Conservation (phyloP, 2,888 invertebrate species). For the Torymus tubicola region DNA sequence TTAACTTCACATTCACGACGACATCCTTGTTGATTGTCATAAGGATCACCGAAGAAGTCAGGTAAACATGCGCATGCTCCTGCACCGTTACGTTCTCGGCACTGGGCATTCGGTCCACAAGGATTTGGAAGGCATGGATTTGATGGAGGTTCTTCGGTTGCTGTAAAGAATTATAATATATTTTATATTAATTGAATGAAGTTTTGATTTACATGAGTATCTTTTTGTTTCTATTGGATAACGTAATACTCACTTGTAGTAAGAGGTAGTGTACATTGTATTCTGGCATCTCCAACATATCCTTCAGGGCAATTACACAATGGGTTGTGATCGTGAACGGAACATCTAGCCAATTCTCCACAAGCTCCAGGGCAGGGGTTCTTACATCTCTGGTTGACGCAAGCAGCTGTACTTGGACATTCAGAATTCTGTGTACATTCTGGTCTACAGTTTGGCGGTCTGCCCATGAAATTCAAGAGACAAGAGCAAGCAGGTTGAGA, state of each 20-base stretch:
- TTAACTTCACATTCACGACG: slow-evolving; percentile 88
- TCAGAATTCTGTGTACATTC: slow-evolving; percentile 89
- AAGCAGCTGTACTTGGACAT: slow-evolving; percentile 89
- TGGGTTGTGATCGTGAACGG: slow-evolving; percentile 89
- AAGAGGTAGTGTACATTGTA: slow-evolving; percentile 77
- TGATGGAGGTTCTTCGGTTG: slow-evolving; percentile 67
- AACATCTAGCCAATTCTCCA: slow-evolving; percentile 88
- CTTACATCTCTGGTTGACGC: slow-evolving; percentile 87
- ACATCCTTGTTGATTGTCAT: slow-evolving; percentile 83
- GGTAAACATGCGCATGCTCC: slow-evolving; percentile 90
- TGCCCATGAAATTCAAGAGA: slow-evolving; percentile 86
- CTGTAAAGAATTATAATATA: slow-evolving; percentile 32
- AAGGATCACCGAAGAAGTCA: slow-evolving; percentile 90
- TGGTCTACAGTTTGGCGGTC: slow-evolving; percentile 91
- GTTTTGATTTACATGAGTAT: background rate
- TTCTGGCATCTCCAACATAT: slow-evolving; percentile 87
- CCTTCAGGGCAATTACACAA: slow-evolving; percentile 90
- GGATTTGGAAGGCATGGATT: slow-evolving; percentile 90
- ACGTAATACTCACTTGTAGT: slow-evolving; percentile 68
- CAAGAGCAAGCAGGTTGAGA: slow-evolving; percentile 92
- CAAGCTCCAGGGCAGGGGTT: slow-evolving; percentile 90
- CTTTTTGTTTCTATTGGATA: background rate
- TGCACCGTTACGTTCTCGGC: slow-evolving; percentile 88
- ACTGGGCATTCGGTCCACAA: slow-evolving; percentile 91
- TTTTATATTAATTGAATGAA: background rate